Percentiles rank a stretch among this genome's conserved stretches.
Conservation (phyloP, 2,888 invertebrate genomes). For the Thecocarcelia acutangulata region DNA sequence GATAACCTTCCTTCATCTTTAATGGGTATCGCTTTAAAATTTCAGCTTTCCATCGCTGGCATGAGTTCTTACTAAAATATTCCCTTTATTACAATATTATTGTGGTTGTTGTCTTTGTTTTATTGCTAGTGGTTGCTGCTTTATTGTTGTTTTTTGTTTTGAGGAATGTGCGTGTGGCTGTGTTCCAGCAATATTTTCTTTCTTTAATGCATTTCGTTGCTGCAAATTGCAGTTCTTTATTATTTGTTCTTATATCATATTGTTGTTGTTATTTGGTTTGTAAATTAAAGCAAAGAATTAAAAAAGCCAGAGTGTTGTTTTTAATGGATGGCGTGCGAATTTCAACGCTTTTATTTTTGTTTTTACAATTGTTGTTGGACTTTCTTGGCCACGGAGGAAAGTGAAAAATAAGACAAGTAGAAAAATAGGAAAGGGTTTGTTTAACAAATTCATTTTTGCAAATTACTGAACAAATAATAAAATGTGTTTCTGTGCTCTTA, state of each 20-base stretch:
- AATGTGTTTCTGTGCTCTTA: constrained; percentile 5
- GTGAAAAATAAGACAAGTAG: not conserved
- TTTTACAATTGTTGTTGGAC: constrained; percentile 35
- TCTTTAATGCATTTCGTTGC: constrained; percentile 37
- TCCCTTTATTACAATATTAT: not conserved
- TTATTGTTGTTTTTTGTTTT: not conserved
- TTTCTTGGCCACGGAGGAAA: not conserved
- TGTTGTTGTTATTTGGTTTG: constrained; percentile 58
- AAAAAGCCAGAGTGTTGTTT: constrained; percentile 57
- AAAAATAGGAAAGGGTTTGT: not conserved
- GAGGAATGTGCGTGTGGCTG: not conserved
- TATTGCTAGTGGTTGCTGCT: constrained; percentile 28
- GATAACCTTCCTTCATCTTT: too few relatives aligned
- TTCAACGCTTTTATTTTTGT: constrained; percentile 64
- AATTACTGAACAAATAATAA: constrained; percentile 55
- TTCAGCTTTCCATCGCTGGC: not conserved
- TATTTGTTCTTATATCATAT: constrained; percentile 61
- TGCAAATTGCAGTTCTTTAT: constrained; percentile 41
- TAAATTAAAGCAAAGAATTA: constrained; percentile 63
- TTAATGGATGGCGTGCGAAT: constrained; percentile 69
- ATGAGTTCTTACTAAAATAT: too few relatives aligned
- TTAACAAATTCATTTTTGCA: constrained; percentile 58
- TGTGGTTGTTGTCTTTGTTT: constrained; percentile 5
- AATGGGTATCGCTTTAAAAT: not conserved
- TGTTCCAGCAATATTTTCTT: constrained; percentile 17